Evolutionary conservation across 2,797 vertebrate species (phyloP).

Genomic region (Eidolon dupreanum): DNA sequence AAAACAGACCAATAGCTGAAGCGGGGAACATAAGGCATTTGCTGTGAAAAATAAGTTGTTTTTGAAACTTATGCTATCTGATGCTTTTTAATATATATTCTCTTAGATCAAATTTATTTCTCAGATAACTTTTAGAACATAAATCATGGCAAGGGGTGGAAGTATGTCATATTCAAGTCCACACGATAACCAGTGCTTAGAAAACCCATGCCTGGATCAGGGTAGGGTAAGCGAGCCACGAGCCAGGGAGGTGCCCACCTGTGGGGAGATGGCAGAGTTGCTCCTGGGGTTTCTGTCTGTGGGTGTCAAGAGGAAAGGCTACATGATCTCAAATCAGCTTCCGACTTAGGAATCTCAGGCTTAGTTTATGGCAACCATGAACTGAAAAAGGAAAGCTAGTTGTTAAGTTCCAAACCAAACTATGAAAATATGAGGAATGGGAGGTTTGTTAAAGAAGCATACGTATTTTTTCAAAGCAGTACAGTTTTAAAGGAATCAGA

Average conservation of each 20-base stretch:
- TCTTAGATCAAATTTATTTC: neutral
- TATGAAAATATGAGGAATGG: too few species aligned
- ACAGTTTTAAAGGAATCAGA: neutral
- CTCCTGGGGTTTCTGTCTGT: neutral
- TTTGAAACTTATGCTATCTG: neutral
- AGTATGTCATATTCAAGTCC: neutral
- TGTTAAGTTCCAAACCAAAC: neutral
- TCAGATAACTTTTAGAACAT: neutral
- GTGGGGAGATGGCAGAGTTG: neutral
- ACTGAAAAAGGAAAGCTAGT: neutral
- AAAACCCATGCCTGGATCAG: accelerated
- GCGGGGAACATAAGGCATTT: neutral
- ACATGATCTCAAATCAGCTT: neutral
- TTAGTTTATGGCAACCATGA: neutral
- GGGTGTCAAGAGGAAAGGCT: neutral
- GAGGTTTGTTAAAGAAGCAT: neutral
- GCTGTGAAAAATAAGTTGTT: neutral
- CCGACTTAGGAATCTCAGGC: neutral
- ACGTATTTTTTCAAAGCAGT: neutral
- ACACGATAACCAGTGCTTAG: neutral
- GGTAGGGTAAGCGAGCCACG: neutral
- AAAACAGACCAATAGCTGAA: neutral
- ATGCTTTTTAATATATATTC: neutral
- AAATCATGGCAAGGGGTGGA: neutral
- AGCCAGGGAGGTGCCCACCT: accelerated